Evolutionary conservation across 2,113 vertebrate genomes (phyloP), one percentile per base, ranked within the genome.

Genomic region (Xenus cinereus): DNA sequence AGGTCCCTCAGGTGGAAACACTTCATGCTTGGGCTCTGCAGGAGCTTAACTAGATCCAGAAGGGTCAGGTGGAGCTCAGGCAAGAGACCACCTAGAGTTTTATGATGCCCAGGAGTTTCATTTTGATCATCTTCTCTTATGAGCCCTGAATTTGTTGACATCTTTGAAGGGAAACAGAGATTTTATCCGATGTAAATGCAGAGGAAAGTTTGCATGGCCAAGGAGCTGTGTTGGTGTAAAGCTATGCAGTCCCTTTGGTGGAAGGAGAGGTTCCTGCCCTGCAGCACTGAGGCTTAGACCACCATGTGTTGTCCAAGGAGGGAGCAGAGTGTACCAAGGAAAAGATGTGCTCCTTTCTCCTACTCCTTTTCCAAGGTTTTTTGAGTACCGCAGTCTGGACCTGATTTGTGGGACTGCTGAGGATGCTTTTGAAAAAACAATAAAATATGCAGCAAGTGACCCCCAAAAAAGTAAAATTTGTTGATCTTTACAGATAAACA

Each of bases 221-320:
- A 39, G 71, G 71, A 26, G 16, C 5, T 37, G 35, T 23, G 67
- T 11, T 59, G 71, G 30, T 33, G 12, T 14, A 11, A 15, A 12
- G 26, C 27, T 39, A 32, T n/a, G 59, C 27, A 1, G 46, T 28
- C 45, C 45, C 17, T 19, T 37, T 11, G 45, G 54, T 43, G 59
- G 74, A 35, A 50, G 48, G 16, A 48, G 67, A 19, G 32, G 37
- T 21, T 23, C 57, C 48, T 69, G 54, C 63, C 17, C 57, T 5
- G 20, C 6, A 17, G 33, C 51, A 32, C n/a, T 5, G 14, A 35
- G 60, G 39, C 67, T 17, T 20, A 48, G 63, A 23, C 39, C 46
- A 22, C 60, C 48, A 11, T 1, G 0, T 1, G 0, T 6, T 68
- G 41, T n/a, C 60, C 35, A 17, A 27, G 84, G 50, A 32, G 33